Evolutionary conservation across 2,888 invertebrate species (phyloP), one percentile per base, ranked within the genome.

Genomic region (Micoletzkya japonica): DNA sequence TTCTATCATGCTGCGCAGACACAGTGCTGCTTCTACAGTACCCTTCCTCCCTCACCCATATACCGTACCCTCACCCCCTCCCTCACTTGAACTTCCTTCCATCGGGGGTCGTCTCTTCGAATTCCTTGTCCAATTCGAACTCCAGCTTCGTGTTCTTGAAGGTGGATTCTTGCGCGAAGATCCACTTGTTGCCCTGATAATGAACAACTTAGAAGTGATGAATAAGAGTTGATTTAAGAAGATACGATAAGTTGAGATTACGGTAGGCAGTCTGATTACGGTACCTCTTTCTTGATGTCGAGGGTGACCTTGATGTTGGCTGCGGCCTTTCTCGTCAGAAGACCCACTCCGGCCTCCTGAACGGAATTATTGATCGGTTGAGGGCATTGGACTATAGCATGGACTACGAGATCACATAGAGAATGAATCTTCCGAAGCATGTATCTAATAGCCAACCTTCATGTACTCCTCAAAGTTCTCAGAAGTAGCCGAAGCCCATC

Each of bases 381-480:
- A n/a, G n/a, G n/a, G n/a, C n/a, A n/a, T n/a, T n/a, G n/a, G n/a
- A n/a, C n/a, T n/a, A n/a, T n/a, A n/a, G n/a, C n/a, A n/a, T n/a
- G n/a, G n/a, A n/a, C n/a, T n/a, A n/a, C n/a, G n/a, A n/a, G n/a
- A n/a, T n/a, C n/a, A n/a, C n/a, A n/a, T 10, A 39, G 39, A 39
- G 28, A 54, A 54, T 30, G 2, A 2, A 52, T 52, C 24, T 32
- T 58, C n/a, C 32, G 32, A 58, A 58, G n/a, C 30, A 60, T 60
- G 14, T 36, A 39, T 59, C 17, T 17, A 32, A 50, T 32, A 49
- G 6, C 7, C 2, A 32, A 68, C 71, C 74, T 77, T 77, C 80
- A 80, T 76, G 75, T 80, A 80, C 72, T 77, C 79, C 61, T 79
- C 79, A 72, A 78, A 81, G 72, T 79, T 77, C 64, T 78, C 77